Conservation (phyloP, 2,113 vertebrate species). For the Sardina pilchardus region DNA sequence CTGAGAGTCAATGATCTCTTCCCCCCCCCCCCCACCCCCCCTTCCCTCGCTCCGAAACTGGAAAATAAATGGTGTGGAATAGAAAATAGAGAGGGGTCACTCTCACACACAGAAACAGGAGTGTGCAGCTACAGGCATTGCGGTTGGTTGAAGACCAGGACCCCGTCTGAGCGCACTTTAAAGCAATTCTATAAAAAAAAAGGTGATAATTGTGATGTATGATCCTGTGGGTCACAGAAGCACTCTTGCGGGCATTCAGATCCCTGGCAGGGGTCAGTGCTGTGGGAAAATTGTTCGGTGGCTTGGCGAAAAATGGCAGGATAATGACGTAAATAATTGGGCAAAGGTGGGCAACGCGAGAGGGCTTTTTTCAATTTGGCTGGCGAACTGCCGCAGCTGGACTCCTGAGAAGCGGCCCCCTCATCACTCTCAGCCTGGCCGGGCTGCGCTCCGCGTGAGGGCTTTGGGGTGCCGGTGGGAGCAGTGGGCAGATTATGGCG, state of each 20-base stretch:
- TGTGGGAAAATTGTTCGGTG: not conserved
- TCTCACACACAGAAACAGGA: not conserved
- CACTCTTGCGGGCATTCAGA: not conserved
- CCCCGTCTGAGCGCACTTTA: not conserved
- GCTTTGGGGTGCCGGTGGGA: constrained; percentile 25
- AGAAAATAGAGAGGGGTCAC: not conserved
- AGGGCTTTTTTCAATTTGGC: not conserved
- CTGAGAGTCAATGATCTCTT: not conserved
- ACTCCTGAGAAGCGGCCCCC: not conserved
- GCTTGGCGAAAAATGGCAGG: not conserved
- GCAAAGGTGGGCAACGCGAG: not conserved
- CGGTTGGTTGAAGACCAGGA: not conserved
- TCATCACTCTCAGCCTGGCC: not conserved
- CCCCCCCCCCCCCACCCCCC: no score
- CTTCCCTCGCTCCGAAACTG: not conserved
- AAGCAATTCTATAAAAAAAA: constrained; percentile 29
- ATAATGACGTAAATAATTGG: not conserved
- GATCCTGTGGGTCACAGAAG: not conserved
- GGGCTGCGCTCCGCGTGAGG: not conserved
- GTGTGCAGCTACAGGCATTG: not conserved
- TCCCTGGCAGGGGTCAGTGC: not conserved
- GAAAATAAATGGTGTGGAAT: not conserved
- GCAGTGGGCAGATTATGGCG: constrained; percentile 49
- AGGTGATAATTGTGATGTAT: constrained; percentile 35
- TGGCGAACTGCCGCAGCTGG: not conserved